phyloP scores from a whole-genome alignment of 2,113 vertebrate species.

The Columba livia region DNA sequence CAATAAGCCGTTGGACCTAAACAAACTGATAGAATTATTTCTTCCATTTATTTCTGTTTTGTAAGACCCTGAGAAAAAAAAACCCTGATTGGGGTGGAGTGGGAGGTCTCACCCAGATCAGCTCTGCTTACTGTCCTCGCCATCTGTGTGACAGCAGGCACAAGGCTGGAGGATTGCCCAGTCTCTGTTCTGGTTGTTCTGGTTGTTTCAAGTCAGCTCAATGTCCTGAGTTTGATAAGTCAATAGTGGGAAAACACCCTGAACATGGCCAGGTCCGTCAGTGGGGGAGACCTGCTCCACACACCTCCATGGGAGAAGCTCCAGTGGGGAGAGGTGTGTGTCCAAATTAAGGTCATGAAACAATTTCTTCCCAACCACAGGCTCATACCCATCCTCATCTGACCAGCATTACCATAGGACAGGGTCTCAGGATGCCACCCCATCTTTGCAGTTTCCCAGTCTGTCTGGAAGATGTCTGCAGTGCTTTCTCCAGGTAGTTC shows the following conservation, averaged over 20 bases:
- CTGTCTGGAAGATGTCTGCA: background rate
- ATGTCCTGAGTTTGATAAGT: background rate
- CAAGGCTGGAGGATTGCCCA: background rate
- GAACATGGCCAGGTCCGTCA: background rate
- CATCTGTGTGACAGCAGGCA: background rate
- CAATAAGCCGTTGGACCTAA: background rate
- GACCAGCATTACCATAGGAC: background rate
- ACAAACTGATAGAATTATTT: background rate
- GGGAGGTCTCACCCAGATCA: background rate
- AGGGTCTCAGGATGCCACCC: background rate
- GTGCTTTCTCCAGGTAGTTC: background rate
- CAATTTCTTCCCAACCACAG: background rate
- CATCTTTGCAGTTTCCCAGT: background rate
- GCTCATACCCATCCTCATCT: background rate
- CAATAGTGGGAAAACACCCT: background rate
- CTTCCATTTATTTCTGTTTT: background rate
- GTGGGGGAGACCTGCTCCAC: background rate
- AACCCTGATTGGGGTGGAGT: background rate
- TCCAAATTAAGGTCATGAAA: background rate
- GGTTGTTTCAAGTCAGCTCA: background rate
- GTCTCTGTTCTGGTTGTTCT: background rate
- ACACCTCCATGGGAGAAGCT: background rate
- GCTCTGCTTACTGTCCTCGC: background rate
- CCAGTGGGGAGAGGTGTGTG: background rate
- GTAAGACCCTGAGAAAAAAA: background rate